Evolutionary conservation across 2,888 invertebrate species (phyloP).

Genomic region (Hydrotaea cyrtoneurina): DNA sequence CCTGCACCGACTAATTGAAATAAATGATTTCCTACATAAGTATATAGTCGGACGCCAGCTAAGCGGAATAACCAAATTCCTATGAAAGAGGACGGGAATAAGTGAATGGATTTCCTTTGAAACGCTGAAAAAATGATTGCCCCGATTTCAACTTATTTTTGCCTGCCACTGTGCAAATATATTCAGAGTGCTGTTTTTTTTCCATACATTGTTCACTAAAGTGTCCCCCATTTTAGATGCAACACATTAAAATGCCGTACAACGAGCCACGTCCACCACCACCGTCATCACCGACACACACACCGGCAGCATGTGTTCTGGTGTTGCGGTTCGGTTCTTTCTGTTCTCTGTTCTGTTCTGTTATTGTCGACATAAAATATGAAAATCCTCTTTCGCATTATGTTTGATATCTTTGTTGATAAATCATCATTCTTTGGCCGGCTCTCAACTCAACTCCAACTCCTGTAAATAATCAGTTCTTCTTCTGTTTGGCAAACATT

Average conservation of each 20-base stretch:
- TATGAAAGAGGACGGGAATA: too few species aligned
- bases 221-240: constrained; percentile 53
- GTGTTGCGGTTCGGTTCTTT: constrained; percentile 18
- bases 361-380: constrained; percentile 49
- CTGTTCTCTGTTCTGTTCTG: neutral
- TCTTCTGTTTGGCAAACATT: constrained; percentile 4
- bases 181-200: neutral
- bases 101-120: too few species aligned
- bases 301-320: constrained; percentile 3
- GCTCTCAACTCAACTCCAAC: neutral
- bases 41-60: too few species aligned
- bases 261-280: constrained; percentile 1
- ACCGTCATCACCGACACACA: neutral
- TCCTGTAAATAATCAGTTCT: constrained; percentile 23
- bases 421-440: constrained; percentile 55
- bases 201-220: constrained; percentile 31
- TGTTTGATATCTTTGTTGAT: constrained; percentile 63
- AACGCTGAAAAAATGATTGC: too few species aligned
- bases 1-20: too few species aligned
- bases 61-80: too few species aligned
- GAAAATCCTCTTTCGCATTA: constrained; percentile 52
- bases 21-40: too few species aligned
- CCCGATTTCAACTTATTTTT: neutral
- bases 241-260: constrained; percentile 58
- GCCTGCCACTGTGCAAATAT: neutral